These are phyloP conservation scores for Hippopotamus amphibius DNA, from an alignment of 2,113 vertebrate species.

Conservation along the genomic window DNA sequence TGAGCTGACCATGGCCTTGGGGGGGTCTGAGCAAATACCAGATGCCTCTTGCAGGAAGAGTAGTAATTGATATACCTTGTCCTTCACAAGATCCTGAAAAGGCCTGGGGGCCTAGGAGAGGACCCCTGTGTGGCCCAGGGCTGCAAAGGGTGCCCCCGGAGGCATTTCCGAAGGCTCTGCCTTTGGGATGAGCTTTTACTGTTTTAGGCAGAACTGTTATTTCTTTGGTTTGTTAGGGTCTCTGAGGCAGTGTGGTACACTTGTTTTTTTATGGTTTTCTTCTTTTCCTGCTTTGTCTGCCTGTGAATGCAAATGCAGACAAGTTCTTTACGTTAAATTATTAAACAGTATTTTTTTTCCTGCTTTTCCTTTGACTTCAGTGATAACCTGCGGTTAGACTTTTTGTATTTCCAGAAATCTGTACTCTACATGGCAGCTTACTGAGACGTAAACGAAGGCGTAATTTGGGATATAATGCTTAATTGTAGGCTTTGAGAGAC, in stretches of 20 bases:
- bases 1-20: not conserved
- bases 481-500: not conserved
- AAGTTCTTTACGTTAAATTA: not conserved
- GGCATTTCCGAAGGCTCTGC: too few relatives aligned
- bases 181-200: not conserved
- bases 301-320: not conserved
- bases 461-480: not conserved
- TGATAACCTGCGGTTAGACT: not conserved
- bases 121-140: not conserved
- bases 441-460: not conserved
- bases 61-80: not conserved
- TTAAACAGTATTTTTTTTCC: not conserved
- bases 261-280: not conserved
- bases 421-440: not conserved
- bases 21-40: not conserved
- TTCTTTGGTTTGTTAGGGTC: not conserved
- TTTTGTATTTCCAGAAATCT: not conserved
- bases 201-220: not conserved
- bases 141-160: not conserved
- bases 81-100: not conserved
- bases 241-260: not conserved
- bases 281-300: not conserved
- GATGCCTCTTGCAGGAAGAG: not conserved
- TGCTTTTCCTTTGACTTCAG: constrained; percentile 18
- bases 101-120: not conserved